phyloP scores from a whole-genome alignment of 2,888 invertebrate species.

The Ferdinandea cuprea region DNA sequence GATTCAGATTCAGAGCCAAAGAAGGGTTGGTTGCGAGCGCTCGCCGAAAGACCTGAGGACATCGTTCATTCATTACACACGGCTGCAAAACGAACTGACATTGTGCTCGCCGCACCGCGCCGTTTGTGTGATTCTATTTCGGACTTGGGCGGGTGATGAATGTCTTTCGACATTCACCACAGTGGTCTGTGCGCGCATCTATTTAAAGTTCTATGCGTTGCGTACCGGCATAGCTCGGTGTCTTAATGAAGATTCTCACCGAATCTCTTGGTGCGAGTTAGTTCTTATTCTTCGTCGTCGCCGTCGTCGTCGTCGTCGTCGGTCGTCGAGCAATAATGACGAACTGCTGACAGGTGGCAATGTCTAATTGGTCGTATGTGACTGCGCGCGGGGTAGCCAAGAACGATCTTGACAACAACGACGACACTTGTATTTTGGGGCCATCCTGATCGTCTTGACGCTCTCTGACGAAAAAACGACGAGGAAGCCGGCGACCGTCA shows the following conservation, averaged over 20 bases:
- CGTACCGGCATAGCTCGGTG: not conserved
- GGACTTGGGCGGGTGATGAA: constrained; percentile 69
- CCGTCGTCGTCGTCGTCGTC: no score
- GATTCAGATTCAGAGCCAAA: constrained; percentile 5
- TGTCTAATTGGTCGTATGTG: constrained; percentile 82
- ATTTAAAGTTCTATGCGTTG: constrained; percentile 23
- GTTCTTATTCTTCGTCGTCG: no score
- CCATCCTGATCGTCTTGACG: constrained; percentile 27
- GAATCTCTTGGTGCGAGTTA: constrained; percentile 5
- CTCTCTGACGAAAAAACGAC: constrained; percentile 31
- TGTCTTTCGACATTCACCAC: constrained; percentile 67
- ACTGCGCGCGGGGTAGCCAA: constrained; percentile 17
- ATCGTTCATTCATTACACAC: constrained; percentile 80
- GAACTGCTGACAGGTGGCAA: constrained; percentile 84
- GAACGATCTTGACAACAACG: constrained; percentile 26
- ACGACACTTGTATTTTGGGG: constrained; percentile 47
- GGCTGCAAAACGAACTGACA: constrained; percentile 52
- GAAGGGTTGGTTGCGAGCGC: constrained; percentile 49
- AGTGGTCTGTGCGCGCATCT: constrained; percentile 51
- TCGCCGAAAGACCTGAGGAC: constrained; percentile 72
- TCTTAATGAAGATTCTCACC: constrained; percentile 60
- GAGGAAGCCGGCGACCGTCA: constrained; percentile 76
- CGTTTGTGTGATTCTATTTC: constrained; percentile 68
- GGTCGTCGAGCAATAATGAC: constrained; percentile 80
- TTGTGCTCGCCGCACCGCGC: constrained; percentile 17